Conservation (phyloP, 2,888 invertebrate species). For the Heterodera filipjevi region DNA sequence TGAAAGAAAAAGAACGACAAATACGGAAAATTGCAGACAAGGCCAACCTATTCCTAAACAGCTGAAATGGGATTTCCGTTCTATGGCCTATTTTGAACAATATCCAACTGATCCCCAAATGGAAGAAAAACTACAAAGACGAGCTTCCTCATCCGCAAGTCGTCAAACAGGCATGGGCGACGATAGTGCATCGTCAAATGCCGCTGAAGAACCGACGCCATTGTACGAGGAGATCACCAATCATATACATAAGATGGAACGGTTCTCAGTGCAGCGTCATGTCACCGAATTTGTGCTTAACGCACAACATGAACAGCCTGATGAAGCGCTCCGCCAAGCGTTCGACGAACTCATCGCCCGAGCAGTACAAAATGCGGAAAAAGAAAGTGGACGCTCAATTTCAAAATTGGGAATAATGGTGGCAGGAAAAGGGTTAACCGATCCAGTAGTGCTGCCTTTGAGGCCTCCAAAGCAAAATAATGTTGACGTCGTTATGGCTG, state of each 20-base stretch:
- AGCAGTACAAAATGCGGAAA: not conserved
- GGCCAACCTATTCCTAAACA: too few relatives aligned
- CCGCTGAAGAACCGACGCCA: not conserved
- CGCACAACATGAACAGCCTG: not conserved
- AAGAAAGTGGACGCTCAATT: not conserved
- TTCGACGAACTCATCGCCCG: not conserved
- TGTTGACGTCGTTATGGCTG: not conserved
- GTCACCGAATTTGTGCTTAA: not conserved
- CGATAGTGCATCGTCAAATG: too few relatives aligned
- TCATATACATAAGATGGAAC: not conserved
- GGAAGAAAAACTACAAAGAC: too few relatives aligned
- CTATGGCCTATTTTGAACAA: not conserved
- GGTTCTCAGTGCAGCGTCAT: not conserved
- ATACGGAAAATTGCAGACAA: too few relatives aligned
- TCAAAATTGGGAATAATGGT: not conserved
- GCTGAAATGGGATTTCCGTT: not conserved
- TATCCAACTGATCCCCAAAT: not conserved
- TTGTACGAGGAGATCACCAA: not conserved
- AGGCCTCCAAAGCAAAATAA: not conserved
- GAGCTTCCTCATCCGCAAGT: too few relatives aligned
- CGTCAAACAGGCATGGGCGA: too few relatives aligned
- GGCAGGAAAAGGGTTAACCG: not conserved
- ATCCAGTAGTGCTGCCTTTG: not conserved
- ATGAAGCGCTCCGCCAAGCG: not conserved
- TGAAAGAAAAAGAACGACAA: too few relatives aligned